Percentiles rank a stretch among this genome's conserved stretches.
Conservation (phyloP, 1,140 invertebrate species). For the Camponotus floridanus region DNA sequence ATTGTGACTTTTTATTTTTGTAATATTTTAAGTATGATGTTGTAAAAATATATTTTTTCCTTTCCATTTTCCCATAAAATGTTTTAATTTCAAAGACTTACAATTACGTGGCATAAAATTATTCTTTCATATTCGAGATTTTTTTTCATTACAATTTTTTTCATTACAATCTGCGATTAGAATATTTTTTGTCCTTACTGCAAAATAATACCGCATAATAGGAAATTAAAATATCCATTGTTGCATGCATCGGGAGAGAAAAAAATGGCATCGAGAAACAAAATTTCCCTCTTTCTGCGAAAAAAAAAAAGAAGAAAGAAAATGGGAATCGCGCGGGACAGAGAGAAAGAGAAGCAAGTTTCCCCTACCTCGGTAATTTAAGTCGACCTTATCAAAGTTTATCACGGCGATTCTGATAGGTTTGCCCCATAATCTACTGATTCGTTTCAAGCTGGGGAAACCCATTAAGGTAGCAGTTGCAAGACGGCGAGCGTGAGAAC, state of each 20-base stretch:
- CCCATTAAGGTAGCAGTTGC: conserved; percentile 72
- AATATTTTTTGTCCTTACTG: background rate
- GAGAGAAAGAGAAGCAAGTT: conserved; percentile 31
- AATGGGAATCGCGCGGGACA: background rate
- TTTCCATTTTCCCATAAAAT: background rate
- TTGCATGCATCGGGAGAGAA: background rate
- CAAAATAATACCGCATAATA: too few relatives aligned
- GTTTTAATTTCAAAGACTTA: background rate
- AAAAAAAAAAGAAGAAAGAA: background rate
- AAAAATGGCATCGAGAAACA: background rate
- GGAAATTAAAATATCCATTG: conserved; percentile 5
- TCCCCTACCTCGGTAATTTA: conserved; percentile 52
- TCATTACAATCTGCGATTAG: background rate
- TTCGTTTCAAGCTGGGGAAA: conserved; percentile 70
- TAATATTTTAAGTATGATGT: background rate
- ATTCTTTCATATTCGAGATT: background rate
- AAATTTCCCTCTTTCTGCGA: conserved; percentile 33
- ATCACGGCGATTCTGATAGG: conserved; percentile 58
- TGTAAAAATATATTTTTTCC: background rate
- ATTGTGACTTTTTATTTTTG: too few relatives aligned
- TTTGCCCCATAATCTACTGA: conserved; percentile 65
- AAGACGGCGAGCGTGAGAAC: conserved; percentile 64
- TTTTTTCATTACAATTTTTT: background rate
- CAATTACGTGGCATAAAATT: background rate
- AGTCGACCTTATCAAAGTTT: conserved; percentile 70